Conservation (phyloP, 2,797 vertebrate genomes). For the Urosaurus nigricauda region DNA sequence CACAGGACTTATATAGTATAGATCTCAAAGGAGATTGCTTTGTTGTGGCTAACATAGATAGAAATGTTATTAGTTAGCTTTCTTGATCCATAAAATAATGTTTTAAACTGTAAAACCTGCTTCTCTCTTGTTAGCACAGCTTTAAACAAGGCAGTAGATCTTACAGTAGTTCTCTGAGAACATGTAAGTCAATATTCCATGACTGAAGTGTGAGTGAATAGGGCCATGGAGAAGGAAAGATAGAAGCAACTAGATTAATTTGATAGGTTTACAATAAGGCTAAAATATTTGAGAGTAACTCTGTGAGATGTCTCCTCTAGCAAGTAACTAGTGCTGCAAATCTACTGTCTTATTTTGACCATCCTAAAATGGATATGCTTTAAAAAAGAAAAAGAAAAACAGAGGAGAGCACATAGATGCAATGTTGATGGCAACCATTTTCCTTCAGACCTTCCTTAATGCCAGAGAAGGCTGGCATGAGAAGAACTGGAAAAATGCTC, state of each 20-base stretch:
- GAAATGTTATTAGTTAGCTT: too few species aligned
- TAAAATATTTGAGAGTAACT: background rate
- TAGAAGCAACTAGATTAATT: background rate
- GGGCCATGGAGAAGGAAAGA: background rate
- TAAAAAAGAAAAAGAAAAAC: slow-evolving; percentile 4
- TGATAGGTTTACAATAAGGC: background rate
- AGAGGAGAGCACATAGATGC: background rate
- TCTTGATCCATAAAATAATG: too few species aligned
- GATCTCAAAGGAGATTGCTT: too few species aligned
- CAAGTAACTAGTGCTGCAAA: background rate
- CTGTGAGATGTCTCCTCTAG: background rate
- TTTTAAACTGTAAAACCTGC: too few species aligned
- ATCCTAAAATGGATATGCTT: background rate
- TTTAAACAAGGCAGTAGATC: background rate
- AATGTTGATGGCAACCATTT: background rate
- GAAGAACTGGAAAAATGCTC: background rate
- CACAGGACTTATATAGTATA: too few species aligned
- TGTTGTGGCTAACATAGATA: too few species aligned
- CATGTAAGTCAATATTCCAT: background rate
- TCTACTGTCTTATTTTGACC: background rate
- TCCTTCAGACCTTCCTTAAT: background rate
- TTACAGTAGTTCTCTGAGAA: background rate
- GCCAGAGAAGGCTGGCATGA: background rate
- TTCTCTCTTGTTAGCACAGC: background rate
- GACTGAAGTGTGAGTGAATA: background rate